Conservation (phyloP, 1,140 invertebrate species). For the Argopecten irradians region DNA sequence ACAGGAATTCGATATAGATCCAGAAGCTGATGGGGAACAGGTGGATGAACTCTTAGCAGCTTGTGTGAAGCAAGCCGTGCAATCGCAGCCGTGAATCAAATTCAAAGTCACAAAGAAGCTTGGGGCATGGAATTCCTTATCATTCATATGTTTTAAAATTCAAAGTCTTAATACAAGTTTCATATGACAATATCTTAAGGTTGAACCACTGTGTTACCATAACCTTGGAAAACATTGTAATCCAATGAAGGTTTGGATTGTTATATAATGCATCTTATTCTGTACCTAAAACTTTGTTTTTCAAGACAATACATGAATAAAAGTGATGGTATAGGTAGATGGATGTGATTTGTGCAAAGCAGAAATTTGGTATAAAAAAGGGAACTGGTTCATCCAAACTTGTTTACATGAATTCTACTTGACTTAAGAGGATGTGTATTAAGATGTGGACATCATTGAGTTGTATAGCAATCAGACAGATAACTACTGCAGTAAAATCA, state of each 20-base stretch:
- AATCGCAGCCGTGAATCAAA: slow-evolving; percentile 53
- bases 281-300: neutral
- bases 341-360: neutral
- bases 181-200: neutral
- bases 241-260: neutral
- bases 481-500: neutral
- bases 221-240: neutral
- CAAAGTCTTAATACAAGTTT: neutral
- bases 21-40: slow-evolving; percentile 73
- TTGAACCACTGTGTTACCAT: neutral
- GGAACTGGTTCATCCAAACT: neutral
- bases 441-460: neutral
- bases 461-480: neutral
- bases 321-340: neutral
- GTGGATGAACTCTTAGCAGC: slow-evolving; percentile 74
- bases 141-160: neutral
- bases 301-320: neutral
- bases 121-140: neutral
- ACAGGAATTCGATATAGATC: slow-evolving; percentile 76
- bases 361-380: neutral
- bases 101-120: neutral
- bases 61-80: slow-evolving; percentile 72
- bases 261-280: neutral
- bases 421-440: neutral
- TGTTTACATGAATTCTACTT: neutral